Evolutionary conservation across 2,797 vertebrate species (phyloP), one percentile per base, ranked within the genome.

Genomic region (Arnoldichthys spilopterus): DNA sequence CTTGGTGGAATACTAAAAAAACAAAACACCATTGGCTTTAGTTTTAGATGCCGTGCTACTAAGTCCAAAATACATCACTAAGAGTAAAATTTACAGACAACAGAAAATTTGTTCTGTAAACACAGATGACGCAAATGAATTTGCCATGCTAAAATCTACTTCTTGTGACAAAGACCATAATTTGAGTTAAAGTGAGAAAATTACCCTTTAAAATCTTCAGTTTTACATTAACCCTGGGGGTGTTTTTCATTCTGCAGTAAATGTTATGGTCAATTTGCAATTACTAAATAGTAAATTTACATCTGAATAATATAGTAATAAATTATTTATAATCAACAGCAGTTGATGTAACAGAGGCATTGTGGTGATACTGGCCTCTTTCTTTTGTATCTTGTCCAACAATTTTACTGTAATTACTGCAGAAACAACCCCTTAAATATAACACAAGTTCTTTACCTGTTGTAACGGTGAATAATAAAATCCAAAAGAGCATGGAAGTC

Each of bases 391-490:
- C 43, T 18, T 12, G 70, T 53, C 2, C 92, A 82, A 96, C 91
- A 66, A 40, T 84, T 70, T 95, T 90, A 69, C 96, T 97, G 89
- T 51, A 3, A 68, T n/a, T 67, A 54, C 9, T 32, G 11, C 30
- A 30, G 28, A 61, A 73, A 54, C 1, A 13, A 49, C 4, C 18
- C 22, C 40, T 13, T 11, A 43, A 37, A 20, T 18, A 11, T 18
- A 0, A 45, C 34, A 26, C 6, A 24, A 72, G 7, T 32, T 28
- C 11, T 62, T 86, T 62, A 98, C 97, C 97, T 95, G 85, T 63
- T 76, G 69, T 97, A 98, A 12, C 26, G 79, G 47, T 96, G 94
- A 87, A 93, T 87, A 69, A 94, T 93, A 95, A 96, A 99, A 80
- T 95, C 18, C 26, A 99, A 92, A 74, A 99, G 88, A 6, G 76